phyloP scores from a whole-genome alignment of 2,113 vertebrate genomes.

The Ammodytes marinus region DNA sequence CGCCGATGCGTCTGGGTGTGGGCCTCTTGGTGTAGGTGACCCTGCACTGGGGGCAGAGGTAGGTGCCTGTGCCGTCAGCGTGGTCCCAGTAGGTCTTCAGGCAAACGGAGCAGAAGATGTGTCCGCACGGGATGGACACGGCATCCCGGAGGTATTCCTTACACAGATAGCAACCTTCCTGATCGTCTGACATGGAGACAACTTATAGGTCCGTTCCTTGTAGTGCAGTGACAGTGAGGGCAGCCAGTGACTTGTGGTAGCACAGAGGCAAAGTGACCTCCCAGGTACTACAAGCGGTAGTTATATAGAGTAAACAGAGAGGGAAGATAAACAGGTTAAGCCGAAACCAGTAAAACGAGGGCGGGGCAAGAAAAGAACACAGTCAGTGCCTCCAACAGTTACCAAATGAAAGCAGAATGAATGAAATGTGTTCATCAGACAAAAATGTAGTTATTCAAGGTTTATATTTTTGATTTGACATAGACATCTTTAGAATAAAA shows the following conservation, averaged over 20 bases:
- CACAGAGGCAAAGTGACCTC: constrained; percentile 75
- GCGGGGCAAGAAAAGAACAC: constrained; percentile 74
- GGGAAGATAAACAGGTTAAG: constrained; percentile 86
- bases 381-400: constrained; percentile 56
- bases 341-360: constrained; percentile 86
- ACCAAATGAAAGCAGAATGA: constrained; percentile 62
- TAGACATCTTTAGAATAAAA: background rate
- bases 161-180: constrained; percentile 84
- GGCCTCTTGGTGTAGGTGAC: constrained; percentile 86
- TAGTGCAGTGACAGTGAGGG: background rate
- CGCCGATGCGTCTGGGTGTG: constrained; percentile 73
- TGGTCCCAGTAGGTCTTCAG: constrained; percentile 89
- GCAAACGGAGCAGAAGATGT: constrained; percentile 84
- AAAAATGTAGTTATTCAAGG: background rate
- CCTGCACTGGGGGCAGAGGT: constrained; percentile 82
- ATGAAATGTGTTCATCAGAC: constrained; percentile 63
- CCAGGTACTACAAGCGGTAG: constrained; percentile 46
- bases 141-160: constrained; percentile 85
- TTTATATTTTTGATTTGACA: background rate
- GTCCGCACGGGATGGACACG: constrained; percentile 86
- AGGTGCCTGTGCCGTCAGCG: constrained; percentile 79
- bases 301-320: constrained; percentile 85
- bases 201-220: background rate
- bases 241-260: constrained; percentile 49
- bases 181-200: constrained; percentile 79